Conservation (phyloP, 2,797 vertebrate genomes). For the Coracias cyanogaster region DNA sequence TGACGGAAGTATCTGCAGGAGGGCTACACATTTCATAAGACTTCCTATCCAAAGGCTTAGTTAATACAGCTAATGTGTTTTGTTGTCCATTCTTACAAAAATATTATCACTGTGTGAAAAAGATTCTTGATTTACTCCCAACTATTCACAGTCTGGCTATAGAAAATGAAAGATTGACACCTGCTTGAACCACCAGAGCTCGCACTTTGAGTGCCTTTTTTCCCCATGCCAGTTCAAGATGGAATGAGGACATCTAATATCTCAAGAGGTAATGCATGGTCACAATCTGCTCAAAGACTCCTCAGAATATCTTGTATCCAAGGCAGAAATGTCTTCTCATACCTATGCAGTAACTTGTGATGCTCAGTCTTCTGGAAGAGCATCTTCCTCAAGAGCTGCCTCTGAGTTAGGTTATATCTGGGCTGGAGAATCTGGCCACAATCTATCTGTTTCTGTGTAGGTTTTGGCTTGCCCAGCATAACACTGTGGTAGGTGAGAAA, state of each 20-base stretch:
- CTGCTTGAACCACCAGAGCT: neutral
- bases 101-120: neutral
- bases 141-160: neutral
- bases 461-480: neutral
- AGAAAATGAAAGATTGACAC: neutral
- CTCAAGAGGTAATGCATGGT: neutral
- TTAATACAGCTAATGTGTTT: neutral
- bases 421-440: neutral
- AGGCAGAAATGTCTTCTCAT: neutral
- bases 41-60: neutral
- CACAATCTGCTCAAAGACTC: neutral
- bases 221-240: neutral
- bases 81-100: neutral
- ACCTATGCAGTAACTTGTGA: neutral
- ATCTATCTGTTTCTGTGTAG: neutral
- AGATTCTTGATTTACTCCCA: neutral
- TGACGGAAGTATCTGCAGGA: neutral
- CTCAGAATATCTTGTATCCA: neutral
- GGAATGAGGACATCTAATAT: neutral
- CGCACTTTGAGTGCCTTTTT: neutral
- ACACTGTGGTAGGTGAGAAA: neutral
- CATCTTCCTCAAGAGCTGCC: neutral
- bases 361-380: neutral
- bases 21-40: neutral
- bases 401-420: neutral